Conservation (phyloP, 2,797 vertebrate genomes). For the Muscicapa striata region DNA sequence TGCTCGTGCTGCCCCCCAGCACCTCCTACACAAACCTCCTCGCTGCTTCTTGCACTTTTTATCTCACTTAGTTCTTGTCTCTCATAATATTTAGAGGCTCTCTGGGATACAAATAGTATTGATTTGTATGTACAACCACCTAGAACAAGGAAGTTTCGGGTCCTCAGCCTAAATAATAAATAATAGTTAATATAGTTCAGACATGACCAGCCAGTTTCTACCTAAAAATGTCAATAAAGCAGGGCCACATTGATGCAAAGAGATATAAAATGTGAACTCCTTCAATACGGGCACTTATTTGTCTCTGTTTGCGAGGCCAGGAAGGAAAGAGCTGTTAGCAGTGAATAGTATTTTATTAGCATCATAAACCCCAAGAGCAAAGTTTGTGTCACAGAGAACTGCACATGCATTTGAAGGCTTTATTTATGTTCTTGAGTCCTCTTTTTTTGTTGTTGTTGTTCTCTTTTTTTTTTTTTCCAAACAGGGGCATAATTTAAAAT, state of each 20-base stretch:
- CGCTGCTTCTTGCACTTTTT: neutral
- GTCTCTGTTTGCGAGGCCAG: slow-evolving; percentile 33
- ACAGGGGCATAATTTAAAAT: neutral
- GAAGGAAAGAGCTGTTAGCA: slow-evolving; percentile 61
- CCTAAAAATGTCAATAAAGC: slow-evolving; percentile 50
- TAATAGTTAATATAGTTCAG: slow-evolving; percentile 24
- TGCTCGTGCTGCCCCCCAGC: neutral
- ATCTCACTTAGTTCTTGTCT: neutral
- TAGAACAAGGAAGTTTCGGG: neutral
- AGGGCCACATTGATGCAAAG: slow-evolving; percentile 23
- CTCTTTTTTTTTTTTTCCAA: neutral
- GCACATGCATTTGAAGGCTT: slow-evolving; percentile 52
- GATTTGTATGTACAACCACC: slow-evolving; percentile 8
- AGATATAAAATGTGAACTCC: slow-evolving; percentile 60
- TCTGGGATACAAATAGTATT: neutral
- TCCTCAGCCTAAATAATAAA: slow-evolving; percentile 19
- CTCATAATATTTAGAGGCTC: neutral
- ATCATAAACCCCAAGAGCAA: slow-evolving; percentile 70
- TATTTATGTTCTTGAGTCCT: slow-evolving; percentile 31
- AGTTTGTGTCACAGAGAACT: slow-evolving; percentile 67
- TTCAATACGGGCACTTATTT: slow-evolving; percentile 43
- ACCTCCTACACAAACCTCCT: neutral
- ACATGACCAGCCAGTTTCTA: slow-evolving; percentile 13
- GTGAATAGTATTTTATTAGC: slow-evolving; percentile 64
- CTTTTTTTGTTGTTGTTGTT: neutral